Conservation (phyloP, 2,888 invertebrate species). For the Oxyteleia sp. region DNA sequence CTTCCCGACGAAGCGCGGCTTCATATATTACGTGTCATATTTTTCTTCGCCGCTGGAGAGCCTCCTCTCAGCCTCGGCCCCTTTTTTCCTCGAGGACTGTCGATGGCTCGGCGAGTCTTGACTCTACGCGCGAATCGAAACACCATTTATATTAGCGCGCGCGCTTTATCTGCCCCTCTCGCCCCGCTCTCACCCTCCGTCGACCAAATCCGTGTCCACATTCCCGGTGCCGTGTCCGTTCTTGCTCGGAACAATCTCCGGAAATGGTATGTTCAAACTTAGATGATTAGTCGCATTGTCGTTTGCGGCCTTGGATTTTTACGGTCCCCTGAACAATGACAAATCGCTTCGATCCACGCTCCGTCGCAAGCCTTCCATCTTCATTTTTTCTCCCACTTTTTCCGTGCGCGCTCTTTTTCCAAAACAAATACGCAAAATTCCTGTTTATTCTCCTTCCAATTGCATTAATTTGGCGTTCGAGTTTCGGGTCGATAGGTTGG, state of each 20-base stretch:
- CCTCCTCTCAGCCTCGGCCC: constrained; percentile 16
- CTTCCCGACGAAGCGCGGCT: constrained; percentile 22
- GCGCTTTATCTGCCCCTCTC: neutral
- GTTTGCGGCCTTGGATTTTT: constrained; percentile 7
- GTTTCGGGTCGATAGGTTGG: constrained; percentile 72
- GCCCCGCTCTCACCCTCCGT: too few species aligned
- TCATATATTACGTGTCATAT: constrained; percentile 69
- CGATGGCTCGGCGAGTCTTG: constrained; percentile 50
- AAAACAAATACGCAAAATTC: too few species aligned
- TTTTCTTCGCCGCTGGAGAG: constrained; percentile 41
- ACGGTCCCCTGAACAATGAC: neutral
- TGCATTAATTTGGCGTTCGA: constrained; percentile 55
- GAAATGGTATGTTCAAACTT: constrained; percentile 6
- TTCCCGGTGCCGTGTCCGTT: too few species aligned
- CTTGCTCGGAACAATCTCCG: neutral
- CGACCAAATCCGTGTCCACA: too few species aligned
- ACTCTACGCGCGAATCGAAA: constrained; percentile 69
- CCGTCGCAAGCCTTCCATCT: too few species aligned
- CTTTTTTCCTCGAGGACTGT: constrained; percentile 46
- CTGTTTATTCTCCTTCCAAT: constrained; percentile 48
- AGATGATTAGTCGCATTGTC: too few species aligned
- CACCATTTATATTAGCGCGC: constrained; percentile 64
- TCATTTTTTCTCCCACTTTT: too few species aligned
- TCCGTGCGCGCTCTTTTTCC: too few species aligned
- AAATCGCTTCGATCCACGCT: too few species aligned